Evolutionary conservation across 2,888 invertebrate genomes (phyloP).

Genomic region (Caenorhabditis sp.): DNA sequence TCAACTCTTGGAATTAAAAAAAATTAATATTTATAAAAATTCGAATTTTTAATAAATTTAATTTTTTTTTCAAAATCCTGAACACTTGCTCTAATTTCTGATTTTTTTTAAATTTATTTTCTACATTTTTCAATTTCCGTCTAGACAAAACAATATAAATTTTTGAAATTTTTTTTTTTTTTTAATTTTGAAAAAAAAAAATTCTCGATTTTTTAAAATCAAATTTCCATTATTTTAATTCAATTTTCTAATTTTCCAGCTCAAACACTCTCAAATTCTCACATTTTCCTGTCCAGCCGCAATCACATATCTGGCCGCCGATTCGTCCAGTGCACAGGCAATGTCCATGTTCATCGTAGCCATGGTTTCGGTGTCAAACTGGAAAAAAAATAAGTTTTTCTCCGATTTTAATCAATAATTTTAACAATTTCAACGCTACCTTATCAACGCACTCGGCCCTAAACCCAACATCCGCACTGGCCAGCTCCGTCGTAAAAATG

Average conservation of each 20-base stretch:
- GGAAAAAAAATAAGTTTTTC: constrained; percentile 12
- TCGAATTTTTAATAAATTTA: background rate
- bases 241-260: too few relatives aligned
- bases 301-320: constrained; percentile 72
- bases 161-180: too few relatives aligned
- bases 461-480: constrained; percentile 46
- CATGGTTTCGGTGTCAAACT: constrained; percentile 73
- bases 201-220: too few relatives aligned
- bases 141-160: too few relatives aligned
- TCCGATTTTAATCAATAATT: background rate
- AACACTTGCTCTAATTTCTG: too few relatives aligned
- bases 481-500: constrained; percentile 41
- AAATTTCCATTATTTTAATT: too few relatives aligned
- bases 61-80: too few relatives aligned
- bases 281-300: constrained; percentile 81
- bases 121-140: too few relatives aligned
- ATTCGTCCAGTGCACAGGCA: constrained; percentile 49
- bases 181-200: too few relatives aligned
- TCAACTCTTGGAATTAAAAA: background rate
- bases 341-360: constrained; percentile 83
- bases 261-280: too few relatives aligned
- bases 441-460: constrained; percentile 55
- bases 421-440: too few relatives aligned
- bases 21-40: constrained; percentile 10
- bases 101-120: background rate